Evolutionary conservation across 2,797 vertebrate genomes (phyloP), one percentile per base, ranked within the genome.

Genomic region (Craterocephalus amniculus): DNA sequence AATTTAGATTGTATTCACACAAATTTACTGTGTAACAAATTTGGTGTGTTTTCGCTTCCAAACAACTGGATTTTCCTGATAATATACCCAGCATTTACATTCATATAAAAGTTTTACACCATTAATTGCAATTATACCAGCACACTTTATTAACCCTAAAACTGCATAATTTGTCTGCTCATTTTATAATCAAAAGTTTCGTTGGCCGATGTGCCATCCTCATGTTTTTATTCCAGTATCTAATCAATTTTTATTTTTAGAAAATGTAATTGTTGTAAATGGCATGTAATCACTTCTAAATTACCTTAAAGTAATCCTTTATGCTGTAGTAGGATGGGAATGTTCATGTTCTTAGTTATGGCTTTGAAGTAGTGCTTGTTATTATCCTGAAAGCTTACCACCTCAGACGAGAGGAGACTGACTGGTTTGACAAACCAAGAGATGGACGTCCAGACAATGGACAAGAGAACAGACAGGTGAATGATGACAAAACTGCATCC

Each of bases 381-480:
- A 88, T 95, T 94, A 84, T 96, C 88, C 92, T 88, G 72, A 87
- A 97, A 99, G 98, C 97, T 55, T 99, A 99, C 86, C 97, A 99
- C 72, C 95, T 99, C 55, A 96, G 96, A 68, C 96, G 92, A 72
- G 98, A 99, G 73, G 98, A 99, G 92, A 97, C 97, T 4, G 97
- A 99, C 93, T 99, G 98, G 98, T 99, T 98, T 92, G 97, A 99
- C 90, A 98, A 99, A 90, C 97, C 98, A 72, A 94, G 96, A 72
- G 97, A 99, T 9, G 95, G 95, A 65, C 95, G 95, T 60, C 79
- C 94, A 80, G 96, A 97, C 71, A 97, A 97, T 2, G 95, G 95
- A 85, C 96, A 95, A 45, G 94, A 99, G 71, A 94, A 95, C 89
- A 97, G 95, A 93, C 94, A 98, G 96, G 97, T 89, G 94, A 96